These are phyloP conservation scores for Grantiella picta DNA, from an alignment of 2,113 vertebrate species.

Conservation along the genomic window DNA sequence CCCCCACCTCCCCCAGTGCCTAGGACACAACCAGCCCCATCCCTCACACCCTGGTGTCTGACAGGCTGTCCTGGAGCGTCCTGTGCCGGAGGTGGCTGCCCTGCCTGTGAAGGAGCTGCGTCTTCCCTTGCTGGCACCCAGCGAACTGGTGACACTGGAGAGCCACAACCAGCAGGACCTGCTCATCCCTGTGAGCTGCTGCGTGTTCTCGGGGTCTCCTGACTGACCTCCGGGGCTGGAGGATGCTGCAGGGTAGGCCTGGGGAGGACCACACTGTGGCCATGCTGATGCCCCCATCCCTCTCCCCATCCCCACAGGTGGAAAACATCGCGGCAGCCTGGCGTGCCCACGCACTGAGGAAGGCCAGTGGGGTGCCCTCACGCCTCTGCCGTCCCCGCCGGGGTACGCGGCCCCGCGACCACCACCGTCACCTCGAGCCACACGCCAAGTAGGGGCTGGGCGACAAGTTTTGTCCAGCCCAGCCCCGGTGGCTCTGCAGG, in stretches of 20 bases:
- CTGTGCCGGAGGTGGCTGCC: conserved; percentile 66
- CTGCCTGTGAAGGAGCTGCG: conserved; percentile 71
- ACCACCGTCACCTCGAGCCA: conserved; percentile 44
- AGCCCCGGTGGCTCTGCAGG: rapidly evolving
- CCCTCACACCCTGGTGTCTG: conserved; percentile 13
- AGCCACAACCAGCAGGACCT: conserved; percentile 72
- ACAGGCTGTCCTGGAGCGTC: conserved; percentile 74
- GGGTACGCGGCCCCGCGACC: not conserved
- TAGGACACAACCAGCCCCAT: not conserved
- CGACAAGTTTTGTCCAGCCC: not conserved
- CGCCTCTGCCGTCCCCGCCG: conserved; percentile 43
- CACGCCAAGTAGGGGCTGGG: not conserved
- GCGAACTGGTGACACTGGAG: conserved; percentile 73
- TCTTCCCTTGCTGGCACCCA: conserved; percentile 73
- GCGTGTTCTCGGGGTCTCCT: not conserved
- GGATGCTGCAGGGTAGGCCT: not conserved
- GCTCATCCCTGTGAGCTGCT: conserved; percentile 74
- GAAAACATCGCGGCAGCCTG: conserved; percentile 73
- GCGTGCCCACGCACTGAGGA: conserved; percentile 68
- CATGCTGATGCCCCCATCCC: not conserved
- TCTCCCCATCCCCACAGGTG: conserved; percentile 20
- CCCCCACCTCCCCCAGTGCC: not conserved
- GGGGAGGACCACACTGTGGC: rapidly evolving
- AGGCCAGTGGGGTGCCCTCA: conserved; percentile 26
- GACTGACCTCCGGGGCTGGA: not conserved